Conservation (phyloP, 2,113 vertebrate genomes). For the Poeciliopsis prolifica region DNA sequence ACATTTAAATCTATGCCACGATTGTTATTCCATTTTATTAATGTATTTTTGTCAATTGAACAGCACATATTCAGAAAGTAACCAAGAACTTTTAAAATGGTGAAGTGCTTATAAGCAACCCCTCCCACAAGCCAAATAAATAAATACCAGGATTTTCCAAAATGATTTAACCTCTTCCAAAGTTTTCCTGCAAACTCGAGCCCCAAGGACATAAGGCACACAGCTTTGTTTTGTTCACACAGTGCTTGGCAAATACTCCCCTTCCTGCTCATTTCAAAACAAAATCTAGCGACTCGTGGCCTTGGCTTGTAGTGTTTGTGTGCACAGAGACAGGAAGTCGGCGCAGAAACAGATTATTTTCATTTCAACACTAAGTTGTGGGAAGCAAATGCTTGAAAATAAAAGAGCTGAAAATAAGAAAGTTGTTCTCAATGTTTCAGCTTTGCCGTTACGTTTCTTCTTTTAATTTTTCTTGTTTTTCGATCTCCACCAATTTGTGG, state of each 20-base stretch:
- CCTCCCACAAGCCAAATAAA: background rate
- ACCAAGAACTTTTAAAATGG: background rate
- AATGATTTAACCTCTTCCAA: conserved; percentile 32
- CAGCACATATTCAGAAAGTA: background rate
- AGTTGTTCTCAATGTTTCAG: conserved; percentile 15
- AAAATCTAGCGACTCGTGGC: conserved; percentile 46
- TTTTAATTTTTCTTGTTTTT: background rate
- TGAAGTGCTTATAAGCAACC: background rate
- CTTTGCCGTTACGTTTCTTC: conserved; percentile 15
- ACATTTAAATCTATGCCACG: too few species aligned
- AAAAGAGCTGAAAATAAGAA: background rate
- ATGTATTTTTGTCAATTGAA: background rate
- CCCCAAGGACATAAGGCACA: conserved; percentile 51
- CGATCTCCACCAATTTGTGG: conserved; percentile 1
- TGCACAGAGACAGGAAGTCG: conserved; percentile 31
- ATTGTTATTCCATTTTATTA: too few species aligned
- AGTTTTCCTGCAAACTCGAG: conserved; percentile 36
- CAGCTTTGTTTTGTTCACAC: conserved; percentile 29
- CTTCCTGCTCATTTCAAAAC: conserved; percentile 67
- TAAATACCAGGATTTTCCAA: background rate
- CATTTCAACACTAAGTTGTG: background rate
- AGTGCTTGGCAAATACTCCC: conserved; percentile 50
- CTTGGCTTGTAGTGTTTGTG: conserved; percentile 55
- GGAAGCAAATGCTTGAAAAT: conserved; percentile 6
- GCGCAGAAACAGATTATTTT: conserved; percentile 8